phyloP scores from a whole-genome alignment of 2,888 invertebrate species.

The Heliconius cydno region DNA sequence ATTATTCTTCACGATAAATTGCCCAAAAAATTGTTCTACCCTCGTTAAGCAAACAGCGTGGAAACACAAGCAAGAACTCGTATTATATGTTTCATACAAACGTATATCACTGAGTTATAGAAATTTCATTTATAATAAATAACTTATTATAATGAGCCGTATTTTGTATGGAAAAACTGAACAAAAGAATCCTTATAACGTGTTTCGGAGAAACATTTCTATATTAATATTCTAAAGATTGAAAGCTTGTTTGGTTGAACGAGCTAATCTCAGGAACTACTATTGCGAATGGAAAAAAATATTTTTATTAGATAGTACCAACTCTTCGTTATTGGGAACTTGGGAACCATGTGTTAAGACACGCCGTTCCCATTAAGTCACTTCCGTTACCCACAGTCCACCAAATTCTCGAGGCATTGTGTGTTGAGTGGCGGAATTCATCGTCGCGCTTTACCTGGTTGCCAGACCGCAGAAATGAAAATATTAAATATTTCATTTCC shows the following conservation, averaged over 20 bases:
- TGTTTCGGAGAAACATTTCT: background rate
- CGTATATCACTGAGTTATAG: constrained; percentile 23
- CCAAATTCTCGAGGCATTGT: too few species aligned
- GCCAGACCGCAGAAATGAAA: background rate
- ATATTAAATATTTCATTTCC: background rate
- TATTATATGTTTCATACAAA: constrained; percentile 34
- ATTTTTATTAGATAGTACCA: too few species aligned
- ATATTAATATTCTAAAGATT: background rate
- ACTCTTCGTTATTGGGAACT: background rate
- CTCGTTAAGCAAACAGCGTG: constrained; percentile 51
- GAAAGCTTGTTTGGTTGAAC: background rate
- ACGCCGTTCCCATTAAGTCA: background rate
- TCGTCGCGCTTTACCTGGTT: too few species aligned
- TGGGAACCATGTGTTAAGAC: background rate
- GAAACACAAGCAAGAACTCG: constrained; percentile 50
- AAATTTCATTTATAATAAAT: constrained; percentile 15
- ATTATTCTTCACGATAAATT: constrained; percentile 47
- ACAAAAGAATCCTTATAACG: background rate
- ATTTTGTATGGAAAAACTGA: constrained; percentile 1
- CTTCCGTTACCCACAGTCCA: background rate
- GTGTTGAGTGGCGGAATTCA: too few species aligned
- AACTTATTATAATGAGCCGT: background rate
- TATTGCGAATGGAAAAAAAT: background rate
- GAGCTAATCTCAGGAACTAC: background rate
- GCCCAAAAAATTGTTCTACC: constrained; percentile 48